Conservation (phyloP, 2,888 invertebrate species). For the Nymphalis urticae region DNA sequence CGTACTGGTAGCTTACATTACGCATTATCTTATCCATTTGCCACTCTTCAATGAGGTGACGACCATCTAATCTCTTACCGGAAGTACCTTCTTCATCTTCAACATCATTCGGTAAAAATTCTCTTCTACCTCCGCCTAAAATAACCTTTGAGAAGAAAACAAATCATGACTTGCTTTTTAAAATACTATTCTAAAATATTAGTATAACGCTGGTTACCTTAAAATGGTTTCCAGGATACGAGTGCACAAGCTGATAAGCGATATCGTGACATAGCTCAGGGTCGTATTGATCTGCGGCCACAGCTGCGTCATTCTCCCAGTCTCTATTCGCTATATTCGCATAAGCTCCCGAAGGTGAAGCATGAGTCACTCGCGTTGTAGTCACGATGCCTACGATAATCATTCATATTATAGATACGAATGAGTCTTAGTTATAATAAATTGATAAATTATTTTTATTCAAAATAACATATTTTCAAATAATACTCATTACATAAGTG, state of each 20-base stretch:
- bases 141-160: slow-evolving; percentile 75
- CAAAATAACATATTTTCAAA: too few species aligned
- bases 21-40: slow-evolving; percentile 63
- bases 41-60: slow-evolving; percentile 86
- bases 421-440: too few species aligned
- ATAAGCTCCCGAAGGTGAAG: slow-evolving; percentile 84
- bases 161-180: neutral
- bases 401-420: too few species aligned
- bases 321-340: slow-evolving; percentile 85
- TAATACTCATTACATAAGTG: too few species aligned
- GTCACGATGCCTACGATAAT: slow-evolving; percentile 83
- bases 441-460: neutral
- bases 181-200: neutral
- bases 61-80: slow-evolving; percentile 80
- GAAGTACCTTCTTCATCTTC: slow-evolving; percentile 76
- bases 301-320: slow-evolving; percentile 87
- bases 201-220: slow-evolving; percentile 25
- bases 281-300: slow-evolving; percentile 55
- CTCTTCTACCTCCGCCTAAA: slow-evolving; percentile 86
- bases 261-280: slow-evolving; percentile 64
- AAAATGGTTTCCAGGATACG: slow-evolving; percentile 35
- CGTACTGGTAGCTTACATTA: slow-evolving; percentile 70
- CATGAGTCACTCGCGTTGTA: slow-evolving; percentile 89
- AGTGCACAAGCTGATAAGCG: slow-evolving; percentile 39
- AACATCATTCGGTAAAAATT: slow-evolving; percentile 81